A percentile compares a stretch with the other conserved stretches of the same genome.
Evolutionary conservation across 2,113 vertebrate genomes (phyloP).

Genomic region (Struthio camelus): DNA sequence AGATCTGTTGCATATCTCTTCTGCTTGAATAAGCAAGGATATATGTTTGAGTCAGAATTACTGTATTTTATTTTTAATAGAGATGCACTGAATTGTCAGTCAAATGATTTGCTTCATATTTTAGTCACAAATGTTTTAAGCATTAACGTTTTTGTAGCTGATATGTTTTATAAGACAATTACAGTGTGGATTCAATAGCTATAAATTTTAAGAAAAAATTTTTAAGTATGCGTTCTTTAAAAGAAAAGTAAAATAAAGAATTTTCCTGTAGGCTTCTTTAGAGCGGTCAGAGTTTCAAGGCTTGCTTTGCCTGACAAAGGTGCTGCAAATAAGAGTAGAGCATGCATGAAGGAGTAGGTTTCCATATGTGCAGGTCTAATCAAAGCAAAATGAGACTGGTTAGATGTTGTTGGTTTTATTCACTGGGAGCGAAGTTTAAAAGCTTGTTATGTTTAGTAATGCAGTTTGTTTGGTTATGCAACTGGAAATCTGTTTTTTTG

Average conservation of each 20-base stretch:
- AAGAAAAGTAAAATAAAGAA: neutral
- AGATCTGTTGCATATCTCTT: neutral
- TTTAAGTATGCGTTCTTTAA: neutral
- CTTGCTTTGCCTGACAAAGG: constrained; percentile 11
- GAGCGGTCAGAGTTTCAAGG: neutral
- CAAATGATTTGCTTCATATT: neutral
- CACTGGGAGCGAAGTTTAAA: constrained; percentile 6
- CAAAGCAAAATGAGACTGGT: constrained; percentile 9
- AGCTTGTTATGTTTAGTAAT: constrained; percentile 37
- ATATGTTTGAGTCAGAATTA: neutral
- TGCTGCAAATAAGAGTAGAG: neutral
- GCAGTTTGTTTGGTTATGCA: constrained; percentile 20
- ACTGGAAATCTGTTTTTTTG: constrained; percentile 23
- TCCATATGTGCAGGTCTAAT: neutral
- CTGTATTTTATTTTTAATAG: neutral
- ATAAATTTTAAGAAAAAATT: neutral
- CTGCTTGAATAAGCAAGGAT: neutral
- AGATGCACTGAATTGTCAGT: neutral
- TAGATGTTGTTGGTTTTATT: constrained; percentile 13
- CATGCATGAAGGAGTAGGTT: neutral
- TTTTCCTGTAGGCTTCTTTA: constrained; percentile 13
- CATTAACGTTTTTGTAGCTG: neutral
- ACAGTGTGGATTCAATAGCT: neutral
- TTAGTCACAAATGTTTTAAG: neutral
- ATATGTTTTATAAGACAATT: neutral